Conservation (phyloP, 2,113 vertebrate genomes). For the Pseudolaguvia tuberculata region DNA sequence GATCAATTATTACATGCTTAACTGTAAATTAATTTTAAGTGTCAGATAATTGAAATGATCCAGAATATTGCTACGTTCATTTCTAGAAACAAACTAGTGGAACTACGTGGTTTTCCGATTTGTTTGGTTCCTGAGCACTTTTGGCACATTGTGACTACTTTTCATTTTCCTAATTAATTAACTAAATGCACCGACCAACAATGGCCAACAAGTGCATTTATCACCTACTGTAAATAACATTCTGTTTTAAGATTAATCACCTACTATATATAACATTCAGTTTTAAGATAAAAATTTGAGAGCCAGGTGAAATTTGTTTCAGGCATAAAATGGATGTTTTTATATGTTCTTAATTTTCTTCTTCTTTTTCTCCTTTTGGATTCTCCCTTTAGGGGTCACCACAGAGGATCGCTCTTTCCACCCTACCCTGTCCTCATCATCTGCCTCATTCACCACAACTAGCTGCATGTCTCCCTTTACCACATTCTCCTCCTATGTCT, state of each 20-base stretch:
- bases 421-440: too few relatives aligned
- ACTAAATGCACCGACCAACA: neutral
- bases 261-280: neutral
- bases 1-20: conserved; percentile 25
- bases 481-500: too few relatives aligned
- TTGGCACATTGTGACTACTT: neutral
- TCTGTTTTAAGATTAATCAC: neutral
- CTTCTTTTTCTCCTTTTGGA: too few relatives aligned
- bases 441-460: too few relatives aligned
- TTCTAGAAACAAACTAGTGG: neutral
- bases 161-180: neutral
- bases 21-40: conserved; percentile 22
- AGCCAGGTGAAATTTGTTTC: neutral
- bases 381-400: too few relatives aligned
- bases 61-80: neutral
- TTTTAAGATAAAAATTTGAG: neutral
- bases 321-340: neutral
- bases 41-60: conserved; percentile 24
- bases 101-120: neutral
- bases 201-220: neutral
- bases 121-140: neutral
- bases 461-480: too few relatives aligned
- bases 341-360: too few relatives aligned
- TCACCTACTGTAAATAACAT: too few relatives aligned
- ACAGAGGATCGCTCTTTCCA: too few relatives aligned